Evolutionary conservation across 2,888 invertebrate genomes (phyloP).

Genomic region (Steinernema carpocapsae): DNA sequence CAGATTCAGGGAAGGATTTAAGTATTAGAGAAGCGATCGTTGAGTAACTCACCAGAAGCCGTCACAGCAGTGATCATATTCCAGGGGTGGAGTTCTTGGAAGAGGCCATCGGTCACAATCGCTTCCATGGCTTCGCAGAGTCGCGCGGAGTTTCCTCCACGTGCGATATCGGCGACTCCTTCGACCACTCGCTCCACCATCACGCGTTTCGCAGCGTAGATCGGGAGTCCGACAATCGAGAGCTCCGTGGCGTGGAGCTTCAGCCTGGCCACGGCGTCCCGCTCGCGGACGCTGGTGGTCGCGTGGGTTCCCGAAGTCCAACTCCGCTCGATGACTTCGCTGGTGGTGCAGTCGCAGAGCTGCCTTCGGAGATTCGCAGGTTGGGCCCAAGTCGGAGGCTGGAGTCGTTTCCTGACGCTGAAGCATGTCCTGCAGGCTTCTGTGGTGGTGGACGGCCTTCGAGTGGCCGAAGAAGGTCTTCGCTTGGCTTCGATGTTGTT

Average conservation of each 20-base stretch:
- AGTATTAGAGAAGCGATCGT: background rate
- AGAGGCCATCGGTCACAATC: conserved; percentile 83
- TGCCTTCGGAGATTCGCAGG: conserved; percentile 46
- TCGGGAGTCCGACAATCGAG: conserved; percentile 64
- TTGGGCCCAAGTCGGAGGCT: conserved; percentile 59
- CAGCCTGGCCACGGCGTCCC: conserved; percentile 42
- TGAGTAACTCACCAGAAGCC: conserved; percentile 48
- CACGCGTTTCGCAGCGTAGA: conserved; percentile 60
- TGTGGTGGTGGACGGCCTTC: conserved; percentile 10
- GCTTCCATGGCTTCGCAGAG: conserved; percentile 85
- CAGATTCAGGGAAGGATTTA: no score
- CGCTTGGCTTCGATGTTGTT: conserved; percentile 41
- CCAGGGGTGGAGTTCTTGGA: conserved; percentile 74
- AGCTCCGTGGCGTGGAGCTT: conserved; percentile 62
- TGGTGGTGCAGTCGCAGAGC: conserved; percentile 54
- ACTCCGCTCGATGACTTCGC: conserved; percentile 33
- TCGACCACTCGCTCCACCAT: conserved; percentile 66
- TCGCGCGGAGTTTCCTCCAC: conserved; percentile 55
- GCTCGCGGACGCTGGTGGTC: background rate
- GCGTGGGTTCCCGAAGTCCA: conserved; percentile 31
- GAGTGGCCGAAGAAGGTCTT: background rate
- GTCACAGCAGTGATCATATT: conserved; percentile 59
- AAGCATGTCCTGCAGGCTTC: conserved; percentile 61
- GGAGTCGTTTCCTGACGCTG: conserved; percentile 53
- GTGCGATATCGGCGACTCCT: conserved; percentile 61